phyloP scores from a whole-genome alignment of 2,888 invertebrate genomes.

The Elmis aenea region DNA sequence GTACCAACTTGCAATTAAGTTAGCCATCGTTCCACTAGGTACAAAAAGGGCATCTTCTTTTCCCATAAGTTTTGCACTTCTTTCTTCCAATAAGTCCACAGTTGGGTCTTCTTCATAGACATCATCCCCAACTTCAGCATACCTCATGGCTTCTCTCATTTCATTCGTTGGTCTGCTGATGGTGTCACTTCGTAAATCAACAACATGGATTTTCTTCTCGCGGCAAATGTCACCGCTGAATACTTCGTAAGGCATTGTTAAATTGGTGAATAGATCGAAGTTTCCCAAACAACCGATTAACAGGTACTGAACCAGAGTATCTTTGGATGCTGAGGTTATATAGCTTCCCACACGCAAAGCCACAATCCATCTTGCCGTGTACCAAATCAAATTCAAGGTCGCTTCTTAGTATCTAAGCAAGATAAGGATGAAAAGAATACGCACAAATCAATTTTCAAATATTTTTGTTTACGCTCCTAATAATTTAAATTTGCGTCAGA shows the following conservation, averaged over 20 bases:
- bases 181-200: conserved; percentile 91
- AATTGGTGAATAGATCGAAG: background rate
- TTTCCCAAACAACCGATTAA: no score
- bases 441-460: no score
- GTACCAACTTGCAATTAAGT: conserved; percentile 87
- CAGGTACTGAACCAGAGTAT: no score
- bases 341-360: no score
- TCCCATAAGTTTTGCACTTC: conserved; percentile 70
- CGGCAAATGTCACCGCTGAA: conserved; percentile 27
- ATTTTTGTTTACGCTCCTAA: no score
- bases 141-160: conserved; percentile 85
- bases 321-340: no score
- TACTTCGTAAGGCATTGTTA: conserved; percentile 33
- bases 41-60: conserved; percentile 89
- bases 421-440: no score
- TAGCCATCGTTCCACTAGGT: conserved; percentile 92
- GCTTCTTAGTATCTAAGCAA: conserved; percentile 5
- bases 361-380: no score
- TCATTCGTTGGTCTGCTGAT: conserved; percentile 74
- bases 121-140: conserved; percentile 87
- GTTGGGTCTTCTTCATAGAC: conserved; percentile 90
- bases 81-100: conserved; percentile 69
- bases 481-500: no score
- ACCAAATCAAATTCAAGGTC: conserved; percentile 5
- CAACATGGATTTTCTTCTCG: conserved; percentile 37